These are phyloP conservation scores for Cheirogaleus major DNA, from an alignment of 2,797 vertebrate species.

Conservation along the genomic window DNA sequence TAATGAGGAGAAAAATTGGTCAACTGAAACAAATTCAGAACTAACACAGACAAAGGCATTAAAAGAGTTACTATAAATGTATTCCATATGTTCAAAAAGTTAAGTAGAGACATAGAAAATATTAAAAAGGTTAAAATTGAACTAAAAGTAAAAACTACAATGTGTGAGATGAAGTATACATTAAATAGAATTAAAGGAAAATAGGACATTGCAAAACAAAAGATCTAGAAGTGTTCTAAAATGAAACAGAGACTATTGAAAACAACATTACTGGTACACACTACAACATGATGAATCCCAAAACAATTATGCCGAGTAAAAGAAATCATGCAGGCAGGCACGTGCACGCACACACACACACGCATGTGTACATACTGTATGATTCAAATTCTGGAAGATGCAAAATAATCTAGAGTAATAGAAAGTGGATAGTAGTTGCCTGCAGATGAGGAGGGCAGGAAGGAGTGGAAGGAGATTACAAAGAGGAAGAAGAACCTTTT, in stretches of 20 bases:
- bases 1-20: not conserved
- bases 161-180: not conserved
- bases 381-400: not conserved
- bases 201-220: not conserved
- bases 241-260: not conserved
- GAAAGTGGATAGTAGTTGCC: not conserved
- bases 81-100: not conserved
- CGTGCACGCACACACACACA: not conserved
- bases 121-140: slow-evolving; percentile 17
- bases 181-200: not conserved
- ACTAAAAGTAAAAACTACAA: not conserved
- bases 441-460: not conserved
- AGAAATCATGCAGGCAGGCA: not conserved
- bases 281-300: not conserved
- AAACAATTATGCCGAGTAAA: not conserved
- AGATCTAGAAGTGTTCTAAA: slow-evolving; percentile 14
- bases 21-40: not conserved
- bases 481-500: not conserved
- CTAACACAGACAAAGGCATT: not conserved
- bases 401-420: not conserved
- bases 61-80: not conserved
- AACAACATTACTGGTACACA: not conserved
- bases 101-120: not conserved
- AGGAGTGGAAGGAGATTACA: not conserved
- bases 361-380: not conserved